Conservation (phyloP, 2,797 vertebrate species). For the Myiotriccus ornatus region DNA sequence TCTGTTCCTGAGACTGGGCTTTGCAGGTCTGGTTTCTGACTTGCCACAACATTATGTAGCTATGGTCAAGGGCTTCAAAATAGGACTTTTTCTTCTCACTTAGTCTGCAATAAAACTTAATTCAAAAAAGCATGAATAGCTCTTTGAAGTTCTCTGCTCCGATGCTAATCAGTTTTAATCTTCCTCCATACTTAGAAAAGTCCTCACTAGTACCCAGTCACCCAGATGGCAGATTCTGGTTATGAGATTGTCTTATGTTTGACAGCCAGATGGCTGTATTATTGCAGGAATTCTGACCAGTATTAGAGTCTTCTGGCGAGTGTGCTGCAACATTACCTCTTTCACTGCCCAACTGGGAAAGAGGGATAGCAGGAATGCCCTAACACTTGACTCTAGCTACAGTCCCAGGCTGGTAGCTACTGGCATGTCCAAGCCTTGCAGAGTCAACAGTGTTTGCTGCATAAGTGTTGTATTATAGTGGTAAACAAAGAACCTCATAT, state of each 20-base stretch:
- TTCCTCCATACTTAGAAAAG: fast-evolving
- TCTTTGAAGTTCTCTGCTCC: not conserved
- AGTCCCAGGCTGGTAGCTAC: not conserved
- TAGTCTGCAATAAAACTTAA: not conserved
- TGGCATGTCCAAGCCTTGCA: not conserved
- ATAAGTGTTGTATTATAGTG: not conserved
- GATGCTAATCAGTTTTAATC: not conserved
- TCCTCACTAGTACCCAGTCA: not conserved
- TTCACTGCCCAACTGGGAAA: not conserved
- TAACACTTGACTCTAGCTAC: not conserved
- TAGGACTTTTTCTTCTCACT: not conserved
- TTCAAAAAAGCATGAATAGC: not conserved
- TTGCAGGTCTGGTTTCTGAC: not conserved
- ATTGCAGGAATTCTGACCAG: not conserved
- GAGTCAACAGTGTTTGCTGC: not conserved
- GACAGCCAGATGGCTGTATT: not conserved
- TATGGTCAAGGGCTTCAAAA: not conserved
- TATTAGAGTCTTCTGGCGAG: not conserved
- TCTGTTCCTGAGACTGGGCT: not conserved
- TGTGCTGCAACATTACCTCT: not conserved
- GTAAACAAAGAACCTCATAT: fast-evolving
- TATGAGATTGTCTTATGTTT: not conserved
- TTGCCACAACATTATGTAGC: not conserved
- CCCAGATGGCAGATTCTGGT: not conserved
- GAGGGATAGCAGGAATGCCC: not conserved